Conservation (phyloP, 2,113 vertebrate species). For the Ailuropoda melanoleuca region DNA sequence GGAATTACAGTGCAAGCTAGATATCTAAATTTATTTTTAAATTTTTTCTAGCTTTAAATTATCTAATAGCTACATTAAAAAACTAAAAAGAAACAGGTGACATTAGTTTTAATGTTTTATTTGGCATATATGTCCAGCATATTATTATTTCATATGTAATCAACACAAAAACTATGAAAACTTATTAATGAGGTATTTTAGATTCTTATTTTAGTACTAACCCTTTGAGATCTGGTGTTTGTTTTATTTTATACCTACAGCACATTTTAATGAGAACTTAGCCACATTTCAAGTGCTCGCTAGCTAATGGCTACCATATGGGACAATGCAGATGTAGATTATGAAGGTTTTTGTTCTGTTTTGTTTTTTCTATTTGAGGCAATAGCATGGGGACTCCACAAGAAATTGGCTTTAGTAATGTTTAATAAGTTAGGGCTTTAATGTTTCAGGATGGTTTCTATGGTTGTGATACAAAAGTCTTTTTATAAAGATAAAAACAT, state of each 20-base stretch:
- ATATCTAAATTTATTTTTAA: not conserved
- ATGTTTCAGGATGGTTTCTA: conserved; percentile 27
- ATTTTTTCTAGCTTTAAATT: not conserved
- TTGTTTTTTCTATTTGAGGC: not conserved
- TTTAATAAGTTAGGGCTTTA: not conserved
- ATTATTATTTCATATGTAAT: not conserved
- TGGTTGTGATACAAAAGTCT: conserved; percentile 1
- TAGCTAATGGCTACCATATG: not conserved
- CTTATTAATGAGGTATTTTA: not conserved
- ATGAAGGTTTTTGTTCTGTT: not conserved
- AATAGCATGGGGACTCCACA: not conserved
- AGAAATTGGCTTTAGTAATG: not conserved
- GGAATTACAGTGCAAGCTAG: not conserved
- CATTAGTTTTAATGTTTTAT: conserved; percentile 26
- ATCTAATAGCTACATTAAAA: not conserved
- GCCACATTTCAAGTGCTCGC: not conserved
- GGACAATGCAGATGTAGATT: not conserved
- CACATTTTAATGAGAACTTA: not conserved
- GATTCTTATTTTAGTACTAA: conserved; percentile 19
- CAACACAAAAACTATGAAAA: not conserved
- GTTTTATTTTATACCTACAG: not conserved
- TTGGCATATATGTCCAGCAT: not conserved
- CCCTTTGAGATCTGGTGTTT: not conserved
- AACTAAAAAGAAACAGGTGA: not conserved
- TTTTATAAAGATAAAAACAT: not conserved